phyloP scores from a whole-genome alignment of 2,888 invertebrate genomes.

The Dolichomitus sp. region DNA sequence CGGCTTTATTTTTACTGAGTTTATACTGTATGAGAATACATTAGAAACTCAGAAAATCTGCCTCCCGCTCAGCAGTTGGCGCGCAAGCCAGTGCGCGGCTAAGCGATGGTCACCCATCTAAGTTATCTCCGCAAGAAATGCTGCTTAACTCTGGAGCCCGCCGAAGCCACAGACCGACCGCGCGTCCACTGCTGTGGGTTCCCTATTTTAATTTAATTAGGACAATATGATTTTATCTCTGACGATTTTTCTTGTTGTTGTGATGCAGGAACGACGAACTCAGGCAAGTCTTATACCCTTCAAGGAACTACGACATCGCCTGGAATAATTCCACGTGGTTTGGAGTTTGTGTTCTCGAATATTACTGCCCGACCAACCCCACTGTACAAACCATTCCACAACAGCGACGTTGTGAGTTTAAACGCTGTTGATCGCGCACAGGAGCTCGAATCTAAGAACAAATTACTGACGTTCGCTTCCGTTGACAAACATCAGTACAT shows the following conservation, averaged over 20 bases:
- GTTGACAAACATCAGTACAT: slow-evolving; percentile 79
- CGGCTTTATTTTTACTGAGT: too few species aligned
- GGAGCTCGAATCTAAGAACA: slow-evolving; percentile 79
- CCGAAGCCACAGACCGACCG: too few species aligned
- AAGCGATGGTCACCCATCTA: too few species aligned
- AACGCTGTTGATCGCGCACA: slow-evolving; percentile 73
- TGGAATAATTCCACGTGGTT: slow-evolving; percentile 90
- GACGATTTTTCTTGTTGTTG: too few species aligned
- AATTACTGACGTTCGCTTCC: slow-evolving; percentile 78
- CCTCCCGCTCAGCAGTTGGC: too few species aligned
- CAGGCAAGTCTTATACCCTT: slow-evolving; percentile 95
- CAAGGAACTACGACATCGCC: slow-evolving; percentile 90
- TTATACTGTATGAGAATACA: too few species aligned
- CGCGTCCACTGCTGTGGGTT: too few species aligned
- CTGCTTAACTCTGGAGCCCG: too few species aligned
- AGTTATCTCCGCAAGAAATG: too few species aligned
- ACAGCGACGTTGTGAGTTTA: slow-evolving; percentile 77
- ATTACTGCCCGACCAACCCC: slow-evolving; percentile 75
- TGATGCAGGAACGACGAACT: slow-evolving; percentile 92
- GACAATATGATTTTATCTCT: not conserved
- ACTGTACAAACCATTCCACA: slow-evolving; percentile 79
- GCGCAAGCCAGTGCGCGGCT: too few species aligned
- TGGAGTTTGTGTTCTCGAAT: slow-evolving; percentile 88
- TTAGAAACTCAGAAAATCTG: too few species aligned
- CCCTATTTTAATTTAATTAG: too few species aligned